Conservation (phyloP, 37 sponge, comb jelly and placozoan genomes). For the Agelas oroides region DNA sequence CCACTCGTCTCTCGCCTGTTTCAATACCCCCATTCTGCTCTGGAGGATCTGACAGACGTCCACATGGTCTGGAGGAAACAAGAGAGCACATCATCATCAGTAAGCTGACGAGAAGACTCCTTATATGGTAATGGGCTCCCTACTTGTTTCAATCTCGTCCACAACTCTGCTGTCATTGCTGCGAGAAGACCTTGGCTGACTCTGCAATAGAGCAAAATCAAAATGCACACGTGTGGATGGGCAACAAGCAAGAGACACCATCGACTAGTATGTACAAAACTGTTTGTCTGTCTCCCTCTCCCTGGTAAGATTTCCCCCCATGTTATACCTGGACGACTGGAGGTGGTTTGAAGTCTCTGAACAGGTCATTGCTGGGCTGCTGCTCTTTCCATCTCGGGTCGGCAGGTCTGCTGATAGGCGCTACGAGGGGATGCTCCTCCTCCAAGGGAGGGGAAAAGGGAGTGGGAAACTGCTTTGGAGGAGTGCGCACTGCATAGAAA, state of each 20-base stretch:
- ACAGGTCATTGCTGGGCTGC: no score
- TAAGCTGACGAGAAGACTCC: not conserved
- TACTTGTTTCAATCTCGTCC: not conserved
- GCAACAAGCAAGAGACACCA: no score
- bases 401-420: not conserved
- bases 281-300: no score
- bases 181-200: no score
- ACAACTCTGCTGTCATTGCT: not conserved
- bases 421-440: not conserved
- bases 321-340: no score
- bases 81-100: not conserved
- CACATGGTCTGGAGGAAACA: constrained; percentile 29
- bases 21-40: constrained; percentile 26
- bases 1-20: constrained; percentile 35
- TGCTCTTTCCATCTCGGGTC: no score
- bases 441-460: constrained; percentile 30
- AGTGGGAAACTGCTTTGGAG: constrained; percentile 45
- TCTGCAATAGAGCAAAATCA: no score
- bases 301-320: not conserved
- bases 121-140: not conserved
- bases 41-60: constrained; percentile 48
- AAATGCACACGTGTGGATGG: no score
- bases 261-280: no score
- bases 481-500: constrained; percentile 65
- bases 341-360: no score